phyloP scores from a whole-genome alignment of 2,113 vertebrate genomes.

The Chaenogobius annularis region DNA sequence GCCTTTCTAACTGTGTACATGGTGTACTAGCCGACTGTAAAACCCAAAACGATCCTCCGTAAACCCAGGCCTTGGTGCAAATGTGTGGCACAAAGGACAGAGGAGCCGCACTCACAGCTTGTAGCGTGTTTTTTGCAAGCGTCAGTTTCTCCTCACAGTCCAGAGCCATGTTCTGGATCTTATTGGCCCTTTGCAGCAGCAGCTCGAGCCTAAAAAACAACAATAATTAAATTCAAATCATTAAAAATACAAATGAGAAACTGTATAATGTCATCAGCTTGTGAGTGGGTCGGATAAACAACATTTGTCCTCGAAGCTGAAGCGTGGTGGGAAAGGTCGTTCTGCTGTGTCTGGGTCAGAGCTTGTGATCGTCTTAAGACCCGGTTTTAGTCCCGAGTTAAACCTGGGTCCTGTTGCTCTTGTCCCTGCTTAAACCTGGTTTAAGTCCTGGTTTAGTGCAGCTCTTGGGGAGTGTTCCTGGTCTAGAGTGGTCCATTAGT shows the following conservation, averaged over 20 bases:
- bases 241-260: too few relatives aligned
- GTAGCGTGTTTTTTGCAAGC: conserved; percentile 92
- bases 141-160: conserved; percentile 98
- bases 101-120: conserved; percentile 84
- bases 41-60: not conserved
- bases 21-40: conserved; percentile 10
- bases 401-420: too few relatives aligned
- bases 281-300: too few relatives aligned
- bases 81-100: not conserved
- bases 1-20: not conserved
- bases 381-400: too few relatives aligned
- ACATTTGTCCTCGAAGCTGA: too few relatives aligned
- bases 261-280: too few relatives aligned
- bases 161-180: conserved; percentile 94
- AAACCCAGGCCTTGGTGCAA: conserved; percentile 1
- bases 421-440: too few relatives aligned
- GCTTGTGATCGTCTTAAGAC: too few relatives aligned
- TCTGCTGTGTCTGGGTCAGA: too few relatives aligned
- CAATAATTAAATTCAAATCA: too few relatives aligned
- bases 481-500: too few relatives aligned
- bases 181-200: conserved; percentile 95
- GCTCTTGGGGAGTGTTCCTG: not conserved
- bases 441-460: not conserved
- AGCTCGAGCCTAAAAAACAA: conserved; percentile 85
- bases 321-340: too few relatives aligned